A percentile compares a stretch with the other conserved stretches of the same genome.
These are phyloP conservation scores for Pentamera pediparva DNA, from an alignment of 53 echinoderm and acorn worm species.

Conservation along the genomic window DNA sequence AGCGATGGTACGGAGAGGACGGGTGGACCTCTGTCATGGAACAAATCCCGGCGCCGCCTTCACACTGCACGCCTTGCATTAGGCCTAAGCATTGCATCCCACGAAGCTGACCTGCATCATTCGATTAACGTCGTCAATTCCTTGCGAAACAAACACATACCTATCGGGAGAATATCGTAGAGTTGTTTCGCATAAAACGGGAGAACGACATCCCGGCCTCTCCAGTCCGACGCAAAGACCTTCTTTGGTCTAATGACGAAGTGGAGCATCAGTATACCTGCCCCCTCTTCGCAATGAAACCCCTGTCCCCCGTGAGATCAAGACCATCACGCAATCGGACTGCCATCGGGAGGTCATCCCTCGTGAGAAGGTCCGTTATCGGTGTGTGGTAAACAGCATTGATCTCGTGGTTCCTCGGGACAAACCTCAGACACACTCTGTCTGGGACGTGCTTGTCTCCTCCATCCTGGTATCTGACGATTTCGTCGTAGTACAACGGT, in stretches of 20 bases:
- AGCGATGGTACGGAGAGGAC: too few species aligned
- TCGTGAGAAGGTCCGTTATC: not conserved
- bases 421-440: not conserved
- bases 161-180: constrained; percentile 7
- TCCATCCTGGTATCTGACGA: not conserved
- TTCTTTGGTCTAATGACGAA: not conserved
- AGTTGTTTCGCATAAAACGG: constrained; percentile 3
- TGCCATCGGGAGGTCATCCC: not conserved
- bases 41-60: too few species aligned
- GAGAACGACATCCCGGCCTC: not conserved
- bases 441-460: not conserved
- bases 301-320: too few species aligned
- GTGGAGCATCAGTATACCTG: not conserved
- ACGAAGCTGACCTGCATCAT: too few species aligned
- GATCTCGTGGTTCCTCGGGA: not conserved
- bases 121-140: too few species aligned
- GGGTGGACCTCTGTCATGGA: too few species aligned
- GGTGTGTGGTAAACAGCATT: not conserved
- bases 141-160: not conserved
- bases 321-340: too few species aligned
- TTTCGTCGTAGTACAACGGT: not conserved
- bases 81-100: too few species aligned
- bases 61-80: too few species aligned
- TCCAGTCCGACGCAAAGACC: not conserved
- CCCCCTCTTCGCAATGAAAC: too few species aligned